Percentiles rank a stretch among this genome's conserved stretches.
Evolutionary conservation across 2,113 vertebrate genomes (phyloP).

Genomic region (Microcebus lehilahytsara): DNA sequence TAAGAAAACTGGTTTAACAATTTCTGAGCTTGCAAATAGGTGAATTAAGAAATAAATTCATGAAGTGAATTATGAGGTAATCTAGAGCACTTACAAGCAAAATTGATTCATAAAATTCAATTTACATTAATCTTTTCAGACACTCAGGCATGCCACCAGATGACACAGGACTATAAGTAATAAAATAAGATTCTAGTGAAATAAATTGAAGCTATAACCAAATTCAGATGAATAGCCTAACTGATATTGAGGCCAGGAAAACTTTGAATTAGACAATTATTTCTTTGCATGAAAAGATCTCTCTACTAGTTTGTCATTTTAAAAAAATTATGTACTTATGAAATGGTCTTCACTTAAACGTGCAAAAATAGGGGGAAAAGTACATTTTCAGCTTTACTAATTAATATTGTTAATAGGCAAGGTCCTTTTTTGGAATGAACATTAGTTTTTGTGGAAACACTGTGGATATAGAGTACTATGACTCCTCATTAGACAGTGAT

Average conservation of each 20-base stretch:
- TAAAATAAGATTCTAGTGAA: conserved; percentile 49
- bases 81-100: conserved; percentile 38
- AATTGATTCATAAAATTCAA: conserved; percentile 55
- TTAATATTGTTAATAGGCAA: conserved; percentile 11
- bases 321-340: conserved; percentile 42
- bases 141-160: conserved; percentile 2
- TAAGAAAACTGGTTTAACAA: not conserved
- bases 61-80: conserved; percentile 29
- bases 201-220: not conserved
- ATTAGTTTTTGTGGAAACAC: conserved; percentile 19
- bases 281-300: conserved; percentile 25
- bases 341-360: conserved; percentile 8
- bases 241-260: not conserved
- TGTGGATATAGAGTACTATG: not conserved
- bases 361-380: not conserved
- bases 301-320: not conserved
- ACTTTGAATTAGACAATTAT: not conserved
- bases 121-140: conserved; percentile 46
- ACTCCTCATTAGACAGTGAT: not conserved
- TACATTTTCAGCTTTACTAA: not conserved
- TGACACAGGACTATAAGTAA: not conserved
- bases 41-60: conserved; percentile 58
- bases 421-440: not conserved
- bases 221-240: not conserved
- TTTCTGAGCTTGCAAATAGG: conserved; percentile 28